Evolutionary conservation across 2,888 invertebrate species (phyloP).

Genomic region (Serripes groenlandicus): DNA sequence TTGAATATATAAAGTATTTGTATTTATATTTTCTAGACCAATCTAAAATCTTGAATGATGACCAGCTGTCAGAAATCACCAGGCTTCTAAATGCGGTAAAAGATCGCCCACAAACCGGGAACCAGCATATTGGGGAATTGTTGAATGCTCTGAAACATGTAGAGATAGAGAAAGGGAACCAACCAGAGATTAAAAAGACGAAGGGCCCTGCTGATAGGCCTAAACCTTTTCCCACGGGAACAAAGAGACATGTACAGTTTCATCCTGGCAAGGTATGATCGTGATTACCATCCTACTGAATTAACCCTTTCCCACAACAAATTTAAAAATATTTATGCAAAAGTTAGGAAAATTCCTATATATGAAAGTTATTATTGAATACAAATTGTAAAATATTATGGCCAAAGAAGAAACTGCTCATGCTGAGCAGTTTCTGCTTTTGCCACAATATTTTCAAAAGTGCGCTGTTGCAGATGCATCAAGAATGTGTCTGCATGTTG

Average conservation of each 20-base stretch:
- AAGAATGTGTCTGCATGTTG: too few species aligned
- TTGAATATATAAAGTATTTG: too few species aligned
- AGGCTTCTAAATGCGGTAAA: slow-evolving; percentile 69
- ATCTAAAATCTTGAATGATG: slow-evolving; percentile 67
- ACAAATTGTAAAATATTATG: not conserved
- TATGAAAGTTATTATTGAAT: too few species aligned
- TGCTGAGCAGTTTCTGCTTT: not conserved
- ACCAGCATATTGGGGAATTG: slow-evolving; percentile 53
- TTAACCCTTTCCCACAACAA: not conserved
- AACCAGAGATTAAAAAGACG: slow-evolving; percentile 14
- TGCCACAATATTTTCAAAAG: not conserved
- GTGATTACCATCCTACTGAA: not conserved
- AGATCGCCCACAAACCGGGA: slow-evolving; percentile 38
- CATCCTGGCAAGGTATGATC: slow-evolving; percentile 55
- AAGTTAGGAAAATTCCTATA: too few species aligned
- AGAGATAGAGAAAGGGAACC: slow-evolving; percentile 35
- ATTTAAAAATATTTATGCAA: too few species aligned
- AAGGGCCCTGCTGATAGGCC: slow-evolving; percentile 9
- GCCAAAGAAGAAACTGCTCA: not conserved
- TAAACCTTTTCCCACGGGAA: not conserved
- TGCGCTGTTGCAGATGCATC: too few species aligned
- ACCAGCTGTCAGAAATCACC: slow-evolving; percentile 76
- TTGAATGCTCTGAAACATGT: slow-evolving; percentile 50
- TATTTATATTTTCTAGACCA: not conserved
- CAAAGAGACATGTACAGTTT: slow-evolving; percentile 55